These are phyloP conservation scores for Phylloscopus whistleri DNA, from an alignment of 2,113 vertebrate species.

Conservation along the genomic window DNA sequence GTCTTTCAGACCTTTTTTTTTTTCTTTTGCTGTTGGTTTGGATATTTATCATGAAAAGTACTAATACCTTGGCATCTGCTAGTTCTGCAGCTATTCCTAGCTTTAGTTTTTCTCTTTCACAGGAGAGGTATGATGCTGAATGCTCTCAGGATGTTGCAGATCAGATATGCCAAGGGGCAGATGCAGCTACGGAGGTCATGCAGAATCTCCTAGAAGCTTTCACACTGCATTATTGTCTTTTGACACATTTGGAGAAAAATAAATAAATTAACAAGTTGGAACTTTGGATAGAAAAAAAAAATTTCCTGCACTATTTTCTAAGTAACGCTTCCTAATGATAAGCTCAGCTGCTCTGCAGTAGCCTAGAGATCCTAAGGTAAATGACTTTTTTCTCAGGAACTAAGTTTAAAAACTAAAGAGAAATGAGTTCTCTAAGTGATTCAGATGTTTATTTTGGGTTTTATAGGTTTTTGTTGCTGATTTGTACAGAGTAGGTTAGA, in stretches of 20 bases:
- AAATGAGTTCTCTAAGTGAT: not conserved
- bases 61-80: not conserved
- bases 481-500: not conserved
- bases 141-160: not conserved
- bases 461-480: not conserved
- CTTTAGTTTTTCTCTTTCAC: not conserved
- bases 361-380: not conserved
- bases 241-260: not conserved
- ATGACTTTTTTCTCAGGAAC: not conserved
- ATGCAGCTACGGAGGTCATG: not conserved
- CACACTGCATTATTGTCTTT: not conserved
- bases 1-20: fast-evolving
- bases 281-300: not conserved
- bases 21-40: not conserved
- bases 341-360: not conserved
- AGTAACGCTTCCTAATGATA: not conserved
- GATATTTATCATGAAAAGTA: not conserved
- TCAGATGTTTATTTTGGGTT: not conserved
- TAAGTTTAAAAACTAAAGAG: not conserved
- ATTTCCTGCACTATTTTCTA: not conserved
- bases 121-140: not conserved
- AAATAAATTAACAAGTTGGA: not conserved
- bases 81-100: not conserved
- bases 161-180: not conserved
- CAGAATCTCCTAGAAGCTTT: not conserved